A percentile compares a stretch with the other conserved stretches of the same genome.
phyloP scores from a whole-genome alignment of 2,797 vertebrate species.

The Sebastes miniatus region DNA sequence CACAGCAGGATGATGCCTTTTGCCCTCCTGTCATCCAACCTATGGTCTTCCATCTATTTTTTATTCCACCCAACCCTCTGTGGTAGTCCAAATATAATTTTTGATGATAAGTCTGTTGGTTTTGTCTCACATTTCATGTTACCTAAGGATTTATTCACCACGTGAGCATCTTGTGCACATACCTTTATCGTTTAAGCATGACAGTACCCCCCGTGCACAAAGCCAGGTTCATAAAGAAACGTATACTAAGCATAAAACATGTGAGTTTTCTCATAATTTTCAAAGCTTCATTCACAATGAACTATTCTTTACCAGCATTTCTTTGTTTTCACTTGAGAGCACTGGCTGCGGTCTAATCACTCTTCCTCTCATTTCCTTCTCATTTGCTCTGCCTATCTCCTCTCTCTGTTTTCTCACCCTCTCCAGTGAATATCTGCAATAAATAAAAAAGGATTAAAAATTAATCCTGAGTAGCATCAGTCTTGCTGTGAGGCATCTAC shows the following conservation, averaged over 20 bases:
- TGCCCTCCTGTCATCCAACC: slow-evolving; percentile 29
- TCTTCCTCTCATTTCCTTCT: slow-evolving; percentile 29
- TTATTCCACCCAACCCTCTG: neutral
- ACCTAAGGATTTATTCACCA: neutral
- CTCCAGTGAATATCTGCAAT: slow-evolving; percentile 57
- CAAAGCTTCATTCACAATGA: neutral
- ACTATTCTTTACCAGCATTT: neutral
- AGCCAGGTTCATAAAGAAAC: neutral
- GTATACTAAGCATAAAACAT: neutral
- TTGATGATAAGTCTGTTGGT: neutral
- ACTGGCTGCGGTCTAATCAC: slow-evolving; percentile 24
- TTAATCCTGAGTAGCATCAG: slow-evolving; percentile 66
- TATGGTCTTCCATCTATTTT: neutral
- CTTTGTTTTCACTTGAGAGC: slow-evolving; percentile 31
- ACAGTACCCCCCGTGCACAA: neutral
- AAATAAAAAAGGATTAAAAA: slow-evolving; percentile 74
- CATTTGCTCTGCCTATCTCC: slow-evolving; percentile 25
- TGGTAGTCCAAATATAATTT: neutral
- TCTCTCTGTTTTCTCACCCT: slow-evolving; percentile 52
- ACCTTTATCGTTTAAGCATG: no score
- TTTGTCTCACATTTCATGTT: neutral
- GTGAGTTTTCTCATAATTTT: neutral
- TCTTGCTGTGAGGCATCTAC: slow-evolving; percentile 63
- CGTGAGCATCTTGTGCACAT: neutral
- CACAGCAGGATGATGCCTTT: slow-evolving; percentile 25